Conservation (phyloP, 2,797 vertebrate genomes). For the Sitta carolinensis region DNA sequence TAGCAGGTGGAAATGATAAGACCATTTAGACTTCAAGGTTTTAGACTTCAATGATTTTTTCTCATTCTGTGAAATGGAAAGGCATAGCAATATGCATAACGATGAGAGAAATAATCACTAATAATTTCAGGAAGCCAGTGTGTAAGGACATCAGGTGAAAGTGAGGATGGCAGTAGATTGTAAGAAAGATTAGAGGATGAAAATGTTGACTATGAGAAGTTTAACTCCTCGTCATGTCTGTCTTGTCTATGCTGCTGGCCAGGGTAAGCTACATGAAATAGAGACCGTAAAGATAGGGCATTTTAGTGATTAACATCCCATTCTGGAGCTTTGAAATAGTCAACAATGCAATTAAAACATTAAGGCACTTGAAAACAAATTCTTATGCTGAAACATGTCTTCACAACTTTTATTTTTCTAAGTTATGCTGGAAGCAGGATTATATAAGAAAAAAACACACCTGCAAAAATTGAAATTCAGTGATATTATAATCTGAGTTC, state of each 20-base stretch:
- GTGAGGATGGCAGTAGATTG: background rate
- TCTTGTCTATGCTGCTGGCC: background rate
- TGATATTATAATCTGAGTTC: background rate
- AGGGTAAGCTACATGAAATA: background rate
- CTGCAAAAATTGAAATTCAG: background rate
- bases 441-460: background rate
- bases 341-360: background rate
- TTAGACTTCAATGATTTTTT: background rate
- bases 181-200: background rate
- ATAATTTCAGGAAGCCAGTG: background rate
- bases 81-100: background rate
- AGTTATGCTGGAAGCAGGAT: background rate
- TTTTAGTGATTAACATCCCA: background rate
- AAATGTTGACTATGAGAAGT: background rate
- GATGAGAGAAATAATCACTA: background rate
- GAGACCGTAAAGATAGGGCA: background rate
- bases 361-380: background rate
- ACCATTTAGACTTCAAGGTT: background rate
- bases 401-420: background rate
- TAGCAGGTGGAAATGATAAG: background rate
- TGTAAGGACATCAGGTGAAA: background rate
- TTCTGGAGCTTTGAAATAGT: background rate
- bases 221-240: background rate
- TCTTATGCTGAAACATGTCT: background rate
- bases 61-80: background rate